Evolutionary conservation across 2,113 vertebrate species (phyloP).

Genomic region (Pelmatolapia mariae): DNA sequence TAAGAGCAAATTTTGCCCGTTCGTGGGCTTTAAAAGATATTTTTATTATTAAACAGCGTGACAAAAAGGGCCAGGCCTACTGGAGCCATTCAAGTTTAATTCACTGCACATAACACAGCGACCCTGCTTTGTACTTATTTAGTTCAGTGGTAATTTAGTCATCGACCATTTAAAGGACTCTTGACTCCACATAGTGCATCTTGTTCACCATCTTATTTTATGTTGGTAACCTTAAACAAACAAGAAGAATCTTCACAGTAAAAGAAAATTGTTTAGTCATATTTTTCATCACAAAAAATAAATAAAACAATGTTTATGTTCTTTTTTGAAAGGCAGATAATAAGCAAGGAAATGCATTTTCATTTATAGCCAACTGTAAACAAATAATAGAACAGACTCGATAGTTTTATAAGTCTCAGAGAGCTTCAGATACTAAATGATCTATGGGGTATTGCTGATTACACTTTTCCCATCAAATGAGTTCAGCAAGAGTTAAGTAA

Average conservation of each 20-base stretch:
- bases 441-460: not conserved
- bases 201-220: not conserved
- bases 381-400: not conserved
- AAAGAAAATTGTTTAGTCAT: not conserved
- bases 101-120: not conserved
- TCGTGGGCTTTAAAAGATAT: rapidly evolving
- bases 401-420: not conserved
- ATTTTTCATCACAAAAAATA: not conserved
- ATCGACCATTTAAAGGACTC: not conserved
- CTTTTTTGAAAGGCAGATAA: not conserved
- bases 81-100: not conserved
- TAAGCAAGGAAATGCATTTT: not conserved
- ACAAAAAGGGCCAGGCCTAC: not conserved
- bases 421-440: not conserved
- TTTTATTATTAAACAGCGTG: not conserved
- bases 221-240: not conserved
- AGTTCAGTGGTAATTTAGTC: not conserved
- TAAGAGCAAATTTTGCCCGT: not conserved
- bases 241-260: not conserved
- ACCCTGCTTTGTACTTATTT: not conserved
- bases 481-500: not conserved
- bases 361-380: not conserved
- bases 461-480: not conserved
- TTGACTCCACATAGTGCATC: not conserved
- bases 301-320: not conserved